Conservation (phyloP, 2,113 vertebrate genomes). For the Cranoglanis bouderius region DNA sequence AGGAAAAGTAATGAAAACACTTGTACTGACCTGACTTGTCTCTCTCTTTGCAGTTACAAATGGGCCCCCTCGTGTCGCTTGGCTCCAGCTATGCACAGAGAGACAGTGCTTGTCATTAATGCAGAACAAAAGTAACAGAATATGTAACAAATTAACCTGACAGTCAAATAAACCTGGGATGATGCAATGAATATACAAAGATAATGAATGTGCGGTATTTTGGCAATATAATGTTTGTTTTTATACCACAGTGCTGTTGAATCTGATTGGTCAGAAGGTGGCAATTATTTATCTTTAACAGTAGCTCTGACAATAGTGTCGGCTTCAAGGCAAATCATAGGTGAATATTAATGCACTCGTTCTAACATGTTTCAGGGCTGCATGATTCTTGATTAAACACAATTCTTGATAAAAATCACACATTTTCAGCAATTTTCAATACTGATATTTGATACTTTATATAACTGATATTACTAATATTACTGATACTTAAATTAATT, state of each 20-base stretch:
- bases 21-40: constrained; percentile 47
- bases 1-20: constrained; percentile 36
- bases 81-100: constrained; percentile 41
- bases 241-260: not conserved
- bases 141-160: constrained; percentile 45
- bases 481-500: not conserved
- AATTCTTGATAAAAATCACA: not conserved
- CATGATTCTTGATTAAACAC: not conserved
- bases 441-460: too few relatives aligned
- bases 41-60: constrained; percentile 40
- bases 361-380: not conserved
- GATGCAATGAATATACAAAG: not conserved
- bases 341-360: not conserved
- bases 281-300: not conserved
- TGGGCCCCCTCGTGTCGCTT: constrained; percentile 13
- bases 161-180: constrained; percentile 23
- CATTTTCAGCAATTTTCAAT: not conserved
- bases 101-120: constrained; percentile 31
- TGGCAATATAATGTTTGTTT: not conserved
- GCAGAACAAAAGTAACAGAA: constrained; percentile 35
- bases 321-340: not conserved
- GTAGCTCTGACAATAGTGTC: not conserved
- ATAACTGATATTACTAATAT: too few relatives aligned
- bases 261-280: not conserved
- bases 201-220: too few relatives aligned